Evolutionary conservation across 2,888 invertebrate species (phyloP), one percentile per base, ranked within the genome.

Genomic region (Drosophila helvetica): DNA sequence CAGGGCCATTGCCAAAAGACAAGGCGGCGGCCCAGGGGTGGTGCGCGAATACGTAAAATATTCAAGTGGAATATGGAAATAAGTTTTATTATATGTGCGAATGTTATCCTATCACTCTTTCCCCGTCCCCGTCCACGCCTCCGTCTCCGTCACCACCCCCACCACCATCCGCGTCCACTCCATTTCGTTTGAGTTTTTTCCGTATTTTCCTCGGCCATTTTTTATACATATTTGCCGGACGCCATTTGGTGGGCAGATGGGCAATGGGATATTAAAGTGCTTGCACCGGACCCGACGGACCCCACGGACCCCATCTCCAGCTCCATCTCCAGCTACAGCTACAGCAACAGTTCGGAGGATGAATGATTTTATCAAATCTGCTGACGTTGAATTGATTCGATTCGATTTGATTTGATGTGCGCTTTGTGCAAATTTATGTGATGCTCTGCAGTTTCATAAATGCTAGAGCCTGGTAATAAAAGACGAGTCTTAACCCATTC

Each of bases 341-440:
- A 27, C 7, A 27, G 27, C 8, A 8, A 27, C 27, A 27, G 27
- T 25, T 15, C 66, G 72, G 68, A 63, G 48, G 65, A 54, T 63
- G 69, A 78, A 85, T 82, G 85, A 81, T 81, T 81, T 78, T 71
- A 82, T 83, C 70, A 78, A 78, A 86, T 78, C 72, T 78, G 80
- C 80, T 80, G 82, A 83, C 86, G 83, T 71, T 69, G 80, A 86
- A 86, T 77, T 78, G 86, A 85, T 82, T 73, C 56, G 56, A 42
- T 77, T 55, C 18, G 56, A 48, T 82, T 72, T 60, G 66, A 60
- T 72, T 83, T 80, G 78, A 82, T 82, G 83, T 77, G 77, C 74
- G 72, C 78, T 83, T 86, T 82, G 80, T 86, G 86, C 70, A 82
- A 86, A 75, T 83, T 86, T 83, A 73, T 78, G 72, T 77, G 78